Percentiles rank a stretch among this genome's conserved stretches.
These are phyloP conservation scores for Tyto alba DNA, from an alignment of 2,113 vertebrate species.

Conservation along the genomic window DNA sequence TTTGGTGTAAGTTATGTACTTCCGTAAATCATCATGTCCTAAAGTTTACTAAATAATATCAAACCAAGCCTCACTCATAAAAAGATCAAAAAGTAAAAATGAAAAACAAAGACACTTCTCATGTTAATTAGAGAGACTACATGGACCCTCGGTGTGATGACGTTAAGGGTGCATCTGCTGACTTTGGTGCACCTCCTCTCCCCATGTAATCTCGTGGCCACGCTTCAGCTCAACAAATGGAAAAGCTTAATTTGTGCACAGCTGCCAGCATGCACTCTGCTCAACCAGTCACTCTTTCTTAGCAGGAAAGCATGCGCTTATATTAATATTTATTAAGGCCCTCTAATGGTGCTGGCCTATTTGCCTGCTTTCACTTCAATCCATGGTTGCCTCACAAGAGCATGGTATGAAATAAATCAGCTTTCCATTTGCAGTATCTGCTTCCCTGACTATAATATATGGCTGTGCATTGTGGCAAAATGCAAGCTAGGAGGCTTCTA, in stretches of 20 bases:
- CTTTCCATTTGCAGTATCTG: background rate
- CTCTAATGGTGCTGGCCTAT: background rate
- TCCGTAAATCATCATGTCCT: background rate
- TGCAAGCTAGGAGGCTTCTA: background rate
- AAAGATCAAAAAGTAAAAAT: background rate
- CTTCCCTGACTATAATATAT: background rate
- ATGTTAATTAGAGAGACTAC: background rate
- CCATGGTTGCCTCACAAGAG: background rate
- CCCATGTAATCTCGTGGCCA: background rate
- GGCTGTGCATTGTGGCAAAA: background rate
- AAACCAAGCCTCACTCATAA: background rate
- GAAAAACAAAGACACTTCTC: background rate
- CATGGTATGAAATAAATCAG: background rate
- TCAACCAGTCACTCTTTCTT: background rate
- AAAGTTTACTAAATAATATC: background rate
- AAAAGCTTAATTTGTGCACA: background rate
- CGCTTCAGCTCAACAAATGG: background rate
- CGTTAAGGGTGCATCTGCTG: background rate
- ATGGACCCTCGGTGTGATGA: background rate
- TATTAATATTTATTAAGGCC: constrained; percentile 37
- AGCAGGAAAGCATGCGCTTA: background rate
- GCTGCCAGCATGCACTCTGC: background rate
- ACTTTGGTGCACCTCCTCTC: background rate
- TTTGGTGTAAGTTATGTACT: background rate
- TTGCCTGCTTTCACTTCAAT: background rate